Evolutionary conservation across 2,888 invertebrate genomes (phyloP), one percentile per base, ranked within the genome.

Genomic region (Chymomyza caudatula): DNA sequence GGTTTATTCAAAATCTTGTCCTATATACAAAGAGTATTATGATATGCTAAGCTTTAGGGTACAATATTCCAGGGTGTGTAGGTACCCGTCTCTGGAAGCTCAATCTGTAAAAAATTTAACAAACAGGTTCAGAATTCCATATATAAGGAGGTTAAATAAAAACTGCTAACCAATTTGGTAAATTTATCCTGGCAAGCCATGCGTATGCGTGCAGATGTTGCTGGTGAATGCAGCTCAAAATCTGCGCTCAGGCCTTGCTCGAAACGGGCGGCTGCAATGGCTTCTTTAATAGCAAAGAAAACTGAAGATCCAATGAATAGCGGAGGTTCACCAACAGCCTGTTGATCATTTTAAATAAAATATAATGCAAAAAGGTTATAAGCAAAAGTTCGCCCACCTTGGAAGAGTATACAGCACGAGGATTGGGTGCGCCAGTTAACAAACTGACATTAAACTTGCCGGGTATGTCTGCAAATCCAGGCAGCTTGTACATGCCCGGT

Each of bases 321-420:
- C 0, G 98, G 98, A 0, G 98, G 98, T 89, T 99, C 98, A 0
- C 98, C 98, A 43, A 98, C 95, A 68, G 97, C 98, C 96, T 97
- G 82, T 29, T 3, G 23, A 0, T 4, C 22, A 22, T n/a, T n/a
- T n/a, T n/a, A n/a, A n/a, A n/a, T 6, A n/a, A 11, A 57, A 25
- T 15, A 47, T 51, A 44, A 55, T 23, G n/a, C 20, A 53, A 22
- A 29, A 51, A 54, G 6, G 23, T 4, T 37, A 8, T 0, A 11
- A 6, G 37, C 22, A 43, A 3, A 5, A 5, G 6, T 11, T 8
- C 1, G 2, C 52, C 29, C 89, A 96, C 97, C 94, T 98, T 98
- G 1, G 98, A 98, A 0, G 98, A 98, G 90, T 96, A 98, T 5
- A 98, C 96, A 19, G 98, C 98, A 85, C 95, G 92, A 0, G 95